phyloP scores from a whole-genome alignment of 1,140 invertebrate species.

The Trachymyrmex cornetzi region DNA sequence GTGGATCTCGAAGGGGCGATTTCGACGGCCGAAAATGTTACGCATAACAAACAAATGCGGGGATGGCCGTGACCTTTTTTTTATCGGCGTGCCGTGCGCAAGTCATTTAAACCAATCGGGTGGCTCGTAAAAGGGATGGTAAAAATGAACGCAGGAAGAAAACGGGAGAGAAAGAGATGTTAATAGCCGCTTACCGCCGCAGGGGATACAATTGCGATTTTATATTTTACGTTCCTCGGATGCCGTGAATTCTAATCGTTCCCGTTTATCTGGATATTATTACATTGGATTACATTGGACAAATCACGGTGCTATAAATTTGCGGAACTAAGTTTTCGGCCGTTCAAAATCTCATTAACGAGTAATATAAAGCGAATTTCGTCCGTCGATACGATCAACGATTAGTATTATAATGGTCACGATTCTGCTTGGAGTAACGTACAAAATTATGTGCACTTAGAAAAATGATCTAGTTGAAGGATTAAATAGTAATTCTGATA shows the following conservation, averaged over 20 bases:
- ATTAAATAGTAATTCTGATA: too few species aligned
- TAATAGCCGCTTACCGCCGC: conserved; percentile 41
- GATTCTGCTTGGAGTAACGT: not conserved
- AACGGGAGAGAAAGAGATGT: conserved; percentile 22
- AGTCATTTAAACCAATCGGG: conserved; percentile 49
- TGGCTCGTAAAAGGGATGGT: conserved; percentile 24
- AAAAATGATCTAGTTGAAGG: too few species aligned
- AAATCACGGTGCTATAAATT: conserved; percentile 13
- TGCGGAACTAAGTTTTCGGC: not conserved
- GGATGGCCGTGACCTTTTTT: not conserved
- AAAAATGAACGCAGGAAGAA: not conserved
- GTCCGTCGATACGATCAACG: conserved; percentile 13
- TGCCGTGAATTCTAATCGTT: conserved; percentile 35
- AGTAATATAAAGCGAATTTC: conserved; percentile 17
- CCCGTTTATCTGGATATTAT: conserved; percentile 30
- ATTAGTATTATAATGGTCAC: conserved; percentile 34
- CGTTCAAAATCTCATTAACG: conserved; percentile 26
- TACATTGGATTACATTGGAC: conserved; percentile 7
- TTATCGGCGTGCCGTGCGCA: not conserved
- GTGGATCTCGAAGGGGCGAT: conserved; percentile 59
- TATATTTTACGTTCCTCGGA: conserved; percentile 24
- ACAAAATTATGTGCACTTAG: conserved; percentile 5
- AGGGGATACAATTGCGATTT: conserved; percentile 48
- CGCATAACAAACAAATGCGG: conserved; percentile 66
- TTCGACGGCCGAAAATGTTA: conserved; percentile 52